Base-by-base conservation (phyloP, 2,888 invertebrate genomes). In the Hypselothyrea guttata region DNA sequence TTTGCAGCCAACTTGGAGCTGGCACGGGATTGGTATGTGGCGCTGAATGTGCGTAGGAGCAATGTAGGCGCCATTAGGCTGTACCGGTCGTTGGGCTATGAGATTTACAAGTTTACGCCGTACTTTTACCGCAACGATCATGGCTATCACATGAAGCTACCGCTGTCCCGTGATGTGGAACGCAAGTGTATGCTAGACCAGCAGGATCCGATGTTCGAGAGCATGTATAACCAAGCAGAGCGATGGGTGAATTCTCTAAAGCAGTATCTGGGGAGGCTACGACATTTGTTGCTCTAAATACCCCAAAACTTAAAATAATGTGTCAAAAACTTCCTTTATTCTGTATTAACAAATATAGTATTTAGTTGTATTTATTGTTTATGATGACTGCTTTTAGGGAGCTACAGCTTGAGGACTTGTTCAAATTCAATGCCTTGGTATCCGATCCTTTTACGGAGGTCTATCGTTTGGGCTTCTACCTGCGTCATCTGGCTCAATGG, bases 381-480 rank as follows among this genome's bases (percentile, higher is more conserved):
- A 13, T 7, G 4, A 85, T 78, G 77, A 54, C 72, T 4, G 33
- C 40, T 8, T 7, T 79, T n/a, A 68, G 78, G 0, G 69, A 71
- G 2, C 38, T 78, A 51, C 57, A 34, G 2, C 28, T 72, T 4
- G 77, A 75, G n/a, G 78, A 78, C 55, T 45, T 78, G 0, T 85
- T 84, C 3, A 75, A 68, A 57, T 79, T 85, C 1, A 78, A 83
- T 47, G n/a, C 51, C 0, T 22, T 78, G 4, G 76, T 69, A 4
- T 51, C 85, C 11, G 86, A 78, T 53, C 33, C 54, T 0, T 49
- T 59, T 2, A 85, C 78, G 0, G 78, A 78, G 37, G 66, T 78
- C 4, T 78, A 78, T 7, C 40, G 54, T 2, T 31, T 78, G 11
- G 18, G 59, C 1, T 78, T 85, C 46, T 85, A 57, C 9, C 3